phyloP scores from a whole-genome alignment of 1,140 invertebrate species.

The Calephelis virginiensis region DNA sequence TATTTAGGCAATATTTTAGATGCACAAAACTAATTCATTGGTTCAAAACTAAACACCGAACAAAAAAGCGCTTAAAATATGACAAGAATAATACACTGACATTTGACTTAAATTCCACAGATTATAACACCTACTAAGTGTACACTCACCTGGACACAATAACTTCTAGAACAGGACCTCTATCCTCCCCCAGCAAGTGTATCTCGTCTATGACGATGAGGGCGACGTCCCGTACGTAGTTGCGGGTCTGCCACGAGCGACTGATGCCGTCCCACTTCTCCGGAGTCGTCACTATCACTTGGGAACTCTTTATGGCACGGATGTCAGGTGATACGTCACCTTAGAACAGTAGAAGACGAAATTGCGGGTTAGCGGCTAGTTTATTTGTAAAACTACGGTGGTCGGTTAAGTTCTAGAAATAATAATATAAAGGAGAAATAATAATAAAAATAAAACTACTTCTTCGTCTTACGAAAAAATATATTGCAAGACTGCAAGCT shows the following conservation, averaged over 20 bases:
- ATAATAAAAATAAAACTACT: too few relatives aligned
- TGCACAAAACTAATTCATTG: background rate
- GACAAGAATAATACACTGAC: too few relatives aligned
- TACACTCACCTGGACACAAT: slow-evolving; percentile 84
- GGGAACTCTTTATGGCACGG: slow-evolving; percentile 88
- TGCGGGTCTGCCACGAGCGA: slow-evolving; percentile 97
- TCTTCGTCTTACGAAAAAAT: too few relatives aligned
- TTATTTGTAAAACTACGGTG: too few relatives aligned
- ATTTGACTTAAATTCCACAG: too few relatives aligned
- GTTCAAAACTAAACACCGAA: too few relatives aligned
- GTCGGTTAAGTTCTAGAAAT: too few relatives aligned
- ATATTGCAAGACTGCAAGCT: too few relatives aligned
- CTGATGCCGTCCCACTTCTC: slow-evolving; percentile 99
- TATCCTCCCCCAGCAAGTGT: slow-evolving; percentile 95
- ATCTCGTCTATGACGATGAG: slow-evolving; percentile 99
- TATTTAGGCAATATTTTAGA: background rate
- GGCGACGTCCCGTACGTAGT: slow-evolving; percentile 95
- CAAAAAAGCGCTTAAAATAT: too few relatives aligned
- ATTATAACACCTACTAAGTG: too few relatives aligned
- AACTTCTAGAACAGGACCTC: slow-evolving; percentile 91
- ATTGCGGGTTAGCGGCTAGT: too few relatives aligned
- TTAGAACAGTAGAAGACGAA: slow-evolving; percentile 26
- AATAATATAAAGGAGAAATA: too few relatives aligned
- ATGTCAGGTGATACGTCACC: slow-evolving; percentile 96
- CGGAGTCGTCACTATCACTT: slow-evolving; percentile 98